Evolutionary conservation across 2,797 vertebrate species (phyloP), one percentile per base, ranked within the genome.

Genomic region (Gymnopithys bicolor): DNA sequence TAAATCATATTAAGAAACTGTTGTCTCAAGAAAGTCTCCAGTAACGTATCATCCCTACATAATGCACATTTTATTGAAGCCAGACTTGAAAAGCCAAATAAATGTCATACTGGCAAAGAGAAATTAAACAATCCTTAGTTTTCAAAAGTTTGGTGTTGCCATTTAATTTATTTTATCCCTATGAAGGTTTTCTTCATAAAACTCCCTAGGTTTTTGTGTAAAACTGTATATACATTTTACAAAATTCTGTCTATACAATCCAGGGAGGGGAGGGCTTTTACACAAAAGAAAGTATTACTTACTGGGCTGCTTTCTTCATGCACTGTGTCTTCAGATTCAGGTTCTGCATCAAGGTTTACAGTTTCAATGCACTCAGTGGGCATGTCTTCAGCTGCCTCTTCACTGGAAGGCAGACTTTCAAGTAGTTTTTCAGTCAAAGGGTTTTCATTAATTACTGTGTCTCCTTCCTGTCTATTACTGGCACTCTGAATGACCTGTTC

Each of bases 291-390:
- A 39, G 10, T 33, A 35, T 60, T 87, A 93, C 98, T 95, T 97
- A 98, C 98, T 82, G 5, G 58, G 55, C 75, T 82, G 23, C 17
- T 94, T 77, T 97, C 92, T 62, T 98, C 97, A 71, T 78, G 94
- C 66, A 89, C 58, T 30, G 85, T 89, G 84, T 95, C 94, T 85
- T 97, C 97, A 22, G 94, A 78, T 83, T 94, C 95, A 45, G 90
- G 48, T 27, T 98, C 97, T 74, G 94, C 87, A 82, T 99, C 98
- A n/a, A 99, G 98, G 95, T 96, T 99, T 94, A 99, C 98, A 0
- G 98, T 97, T 87, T 99, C 99, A 93, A 95, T 97, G 96, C 98
- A 99, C 55, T 98, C 98, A 0, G 90, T 78, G 70, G 93, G 78
- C 13, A 46, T 2, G 3, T 76, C 95, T 71, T 95, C 96, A 28